Evolutionary conservation across 92 coral and sea anemone genomes (phyloP).

Genomic region (Isaurus tuberculatus): DNA sequence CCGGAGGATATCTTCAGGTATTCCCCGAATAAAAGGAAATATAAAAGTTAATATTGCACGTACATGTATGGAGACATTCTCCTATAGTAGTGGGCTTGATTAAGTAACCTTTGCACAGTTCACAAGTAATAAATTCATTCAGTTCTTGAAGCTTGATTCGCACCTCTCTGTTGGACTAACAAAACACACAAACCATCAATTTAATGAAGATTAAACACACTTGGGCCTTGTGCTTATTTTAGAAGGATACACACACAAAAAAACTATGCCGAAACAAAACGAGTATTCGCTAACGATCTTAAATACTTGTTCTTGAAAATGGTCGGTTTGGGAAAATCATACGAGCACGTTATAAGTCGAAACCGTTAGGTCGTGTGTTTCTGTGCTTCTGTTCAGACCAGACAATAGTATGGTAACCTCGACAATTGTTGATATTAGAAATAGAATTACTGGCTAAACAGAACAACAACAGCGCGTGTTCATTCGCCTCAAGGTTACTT

Average conservation of each 20-base stretch:
- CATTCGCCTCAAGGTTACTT: background rate
- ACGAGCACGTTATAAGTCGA: constrained; percentile 21
- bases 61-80: constrained; percentile 99
- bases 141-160: constrained; percentile 89
- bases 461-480: constrained; percentile 28
- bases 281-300: background rate
- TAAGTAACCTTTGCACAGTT: constrained; percentile 93
- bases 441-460: constrained; percentile 41
- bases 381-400: constrained; percentile 2
- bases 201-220: constrained; percentile 51
- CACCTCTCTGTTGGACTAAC: constrained; percentile 92
- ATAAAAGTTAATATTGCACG: constrained; percentile 51
- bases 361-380: constrained; percentile 14
- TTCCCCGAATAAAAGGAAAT: constrained; percentile 32
- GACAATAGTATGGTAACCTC: constrained; percentile 21
- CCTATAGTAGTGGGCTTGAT: constrained; percentile 97
- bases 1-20: constrained; percentile 50
- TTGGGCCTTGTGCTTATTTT: constrained; percentile 4
- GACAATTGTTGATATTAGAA: constrained; percentile 37
- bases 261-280: background rate
- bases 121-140: constrained; percentile 88
- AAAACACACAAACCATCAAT: constrained; percentile 61
- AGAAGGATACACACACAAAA: background rate
- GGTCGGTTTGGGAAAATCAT: background rate
- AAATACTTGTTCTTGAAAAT: constrained; percentile 14